These are phyloP conservation scores for Agrotis clavis DNA, from an alignment of 2,888 invertebrate species.

Conservation along the genomic window DNA sequence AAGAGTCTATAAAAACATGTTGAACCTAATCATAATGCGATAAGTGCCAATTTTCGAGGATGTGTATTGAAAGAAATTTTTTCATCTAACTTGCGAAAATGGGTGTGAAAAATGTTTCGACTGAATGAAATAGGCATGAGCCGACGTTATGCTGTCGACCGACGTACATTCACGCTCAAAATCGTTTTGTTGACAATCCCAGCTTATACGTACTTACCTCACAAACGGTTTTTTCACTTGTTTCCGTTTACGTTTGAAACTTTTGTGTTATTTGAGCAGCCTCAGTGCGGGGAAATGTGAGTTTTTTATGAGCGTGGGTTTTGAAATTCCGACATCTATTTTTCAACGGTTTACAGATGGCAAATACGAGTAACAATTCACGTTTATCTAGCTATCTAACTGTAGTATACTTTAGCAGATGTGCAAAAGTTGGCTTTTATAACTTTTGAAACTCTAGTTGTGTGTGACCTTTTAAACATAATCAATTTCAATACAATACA, in stretches of 20 bases:
- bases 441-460: constrained; percentile 14
- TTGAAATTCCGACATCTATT: constrained; percentile 56
- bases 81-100: constrained; percentile 60
- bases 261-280: constrained; percentile 63
- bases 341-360: constrained; percentile 59
- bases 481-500: no score
- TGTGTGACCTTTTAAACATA: neutral
- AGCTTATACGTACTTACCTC: constrained; percentile 63
- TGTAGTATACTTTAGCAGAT: constrained; percentile 11
- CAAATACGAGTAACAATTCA: constrained; percentile 54
- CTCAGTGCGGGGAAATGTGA: constrained; percentile 53
- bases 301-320: constrained; percentile 56
- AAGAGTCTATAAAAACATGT: no score
- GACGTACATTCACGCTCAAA: constrained; percentile 69
- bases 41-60: no score
- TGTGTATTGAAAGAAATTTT: constrained; percentile 59
- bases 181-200: constrained; percentile 71
- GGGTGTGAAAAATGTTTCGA: constrained; percentile 70
- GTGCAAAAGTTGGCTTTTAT: constrained; percentile 13
- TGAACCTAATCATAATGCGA: no score
- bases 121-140: constrained; percentile 76
- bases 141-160: constrained; percentile 63
- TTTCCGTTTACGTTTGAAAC: constrained; percentile 66
- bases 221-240: constrained; percentile 64
- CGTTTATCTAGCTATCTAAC: constrained; percentile 37